phyloP scores from a whole-genome alignment of 1,140 invertebrate species.

The Sarcophaga peregrina region DNA sequence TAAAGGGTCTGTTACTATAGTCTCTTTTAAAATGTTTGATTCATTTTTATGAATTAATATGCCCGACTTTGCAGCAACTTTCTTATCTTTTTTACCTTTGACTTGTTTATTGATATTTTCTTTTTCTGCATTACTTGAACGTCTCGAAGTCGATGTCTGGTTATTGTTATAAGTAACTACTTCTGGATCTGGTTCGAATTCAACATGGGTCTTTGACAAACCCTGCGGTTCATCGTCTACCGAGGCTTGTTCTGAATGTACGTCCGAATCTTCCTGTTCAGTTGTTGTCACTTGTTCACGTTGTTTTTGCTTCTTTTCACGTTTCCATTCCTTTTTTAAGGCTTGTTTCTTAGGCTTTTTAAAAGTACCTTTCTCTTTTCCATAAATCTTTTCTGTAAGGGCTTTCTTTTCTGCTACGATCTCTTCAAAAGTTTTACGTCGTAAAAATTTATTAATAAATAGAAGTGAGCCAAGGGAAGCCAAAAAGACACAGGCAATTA shows the following conservation, averaged over 20 bases:
- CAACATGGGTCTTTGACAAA: constrained; percentile 63
- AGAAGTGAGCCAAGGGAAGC: constrained; percentile 63
- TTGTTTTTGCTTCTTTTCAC: constrained; percentile 58
- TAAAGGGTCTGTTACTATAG: constrained; percentile 52
- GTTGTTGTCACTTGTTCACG: constrained; percentile 55
- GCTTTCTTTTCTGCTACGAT: constrained; percentile 62
- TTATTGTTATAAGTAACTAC: constrained; percentile 52
- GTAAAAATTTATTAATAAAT: constrained; percentile 64
- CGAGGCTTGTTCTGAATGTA: constrained; percentile 59
- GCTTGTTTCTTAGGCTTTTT: constrained; percentile 52
- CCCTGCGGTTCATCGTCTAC: constrained; percentile 55
- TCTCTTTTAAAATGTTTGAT: constrained; percentile 65
- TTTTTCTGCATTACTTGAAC: constrained; percentile 57
- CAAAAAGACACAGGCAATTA: constrained; percentile 63
- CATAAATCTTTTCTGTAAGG: constrained; percentile 62
- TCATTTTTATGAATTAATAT: constrained; percentile 77
- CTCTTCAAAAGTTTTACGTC: constrained; percentile 65
- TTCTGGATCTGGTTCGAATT: constrained; percentile 65
- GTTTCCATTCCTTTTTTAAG: constrained; percentile 62
- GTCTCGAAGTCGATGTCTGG: constrained; percentile 45
- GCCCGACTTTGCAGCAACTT: constrained; percentile 52
- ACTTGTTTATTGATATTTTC: constrained; percentile 53
- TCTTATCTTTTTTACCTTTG: constrained; percentile 69
- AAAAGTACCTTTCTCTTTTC: constrained; percentile 51
- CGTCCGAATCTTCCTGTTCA: constrained; percentile 62